phyloP scores from a whole-genome alignment of 2,113 vertebrate genomes.

The Alaudala cheleensis region DNA sequence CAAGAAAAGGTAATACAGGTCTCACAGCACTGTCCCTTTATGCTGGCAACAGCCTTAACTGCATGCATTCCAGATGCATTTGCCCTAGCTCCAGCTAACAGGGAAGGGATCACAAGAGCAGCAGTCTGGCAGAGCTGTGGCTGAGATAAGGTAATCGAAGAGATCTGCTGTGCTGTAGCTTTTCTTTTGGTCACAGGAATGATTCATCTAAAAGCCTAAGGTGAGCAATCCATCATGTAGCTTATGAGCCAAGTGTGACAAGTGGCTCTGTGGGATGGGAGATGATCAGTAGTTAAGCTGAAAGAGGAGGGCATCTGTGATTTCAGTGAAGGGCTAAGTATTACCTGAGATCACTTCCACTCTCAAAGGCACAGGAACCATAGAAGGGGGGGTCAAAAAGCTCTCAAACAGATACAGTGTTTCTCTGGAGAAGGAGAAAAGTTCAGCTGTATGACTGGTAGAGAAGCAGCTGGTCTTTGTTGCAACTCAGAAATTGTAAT shows the following conservation, averaged over 20 bases:
- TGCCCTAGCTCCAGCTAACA: neutral
- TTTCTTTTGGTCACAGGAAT: neutral
- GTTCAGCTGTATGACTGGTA: neutral
- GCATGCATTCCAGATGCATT: neutral
- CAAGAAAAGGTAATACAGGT: neutral
- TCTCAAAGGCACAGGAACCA: neutral
- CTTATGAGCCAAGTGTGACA: neutral
- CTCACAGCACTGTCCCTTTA: neutral
- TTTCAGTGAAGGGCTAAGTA: neutral
- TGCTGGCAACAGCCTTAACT: neutral
- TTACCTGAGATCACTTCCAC: neutral
- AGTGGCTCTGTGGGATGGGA: neutral
- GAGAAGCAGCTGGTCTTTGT: neutral
- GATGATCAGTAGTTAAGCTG: neutral
- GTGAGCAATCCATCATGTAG: neutral
- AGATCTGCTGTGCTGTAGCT: neutral
- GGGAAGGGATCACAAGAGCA: neutral
- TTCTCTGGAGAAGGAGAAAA: neutral
- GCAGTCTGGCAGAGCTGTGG: neutral
- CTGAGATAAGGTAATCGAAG: neutral
- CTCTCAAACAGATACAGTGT: neutral
- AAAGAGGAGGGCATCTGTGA: neutral
- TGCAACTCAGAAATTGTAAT: neutral
- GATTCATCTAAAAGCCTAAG: neutral
- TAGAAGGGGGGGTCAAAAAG: neutral